Percentiles rank a stretch among this genome's conserved stretches.
These are phyloP conservation scores for Drosophila sturtevanti DNA, from an alignment of 1,140 invertebrate species.

Conservation along the genomic window DNA sequence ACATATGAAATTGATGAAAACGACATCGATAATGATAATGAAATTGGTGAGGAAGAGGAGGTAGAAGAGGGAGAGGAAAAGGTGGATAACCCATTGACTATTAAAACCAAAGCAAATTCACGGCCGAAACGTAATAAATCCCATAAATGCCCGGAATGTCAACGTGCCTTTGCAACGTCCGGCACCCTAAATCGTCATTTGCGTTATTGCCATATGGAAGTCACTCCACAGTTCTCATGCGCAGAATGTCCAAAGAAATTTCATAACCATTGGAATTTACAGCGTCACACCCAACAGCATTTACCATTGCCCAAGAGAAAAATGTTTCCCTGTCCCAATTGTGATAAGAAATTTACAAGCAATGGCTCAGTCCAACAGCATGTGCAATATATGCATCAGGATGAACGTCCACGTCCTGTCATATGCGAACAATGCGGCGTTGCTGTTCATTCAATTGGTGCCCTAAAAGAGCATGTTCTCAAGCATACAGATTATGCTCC, in stretches of 20 bases:
- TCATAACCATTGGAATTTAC: conserved; percentile 36
- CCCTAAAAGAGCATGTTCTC: conserved; percentile 83
- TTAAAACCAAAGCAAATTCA: neutral
- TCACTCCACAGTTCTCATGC: conserved; percentile 20
- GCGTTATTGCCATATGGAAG: conserved; percentile 41
- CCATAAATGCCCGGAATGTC: conserved; percentile 49
- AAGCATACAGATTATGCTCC: conserved; percentile 83
- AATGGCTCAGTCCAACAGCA: conserved; percentile 73
- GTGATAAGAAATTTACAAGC: conserved; percentile 74
- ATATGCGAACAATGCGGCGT: conserved; percentile 83
- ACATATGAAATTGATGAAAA: neutral
- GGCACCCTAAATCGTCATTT: conserved; percentile 52
- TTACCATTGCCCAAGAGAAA: conserved; percentile 54
- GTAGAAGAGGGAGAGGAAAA: neutral
- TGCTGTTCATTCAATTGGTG: conserved; percentile 82
- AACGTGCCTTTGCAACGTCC: conserved; percentile 33
- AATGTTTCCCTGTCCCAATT: conserved; percentile 49
- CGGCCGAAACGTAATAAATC: conserved; percentile 16
- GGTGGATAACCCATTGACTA: neutral
- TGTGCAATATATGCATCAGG: conserved; percentile 82
- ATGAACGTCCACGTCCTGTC: conserved; percentile 82
- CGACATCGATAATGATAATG: neutral
- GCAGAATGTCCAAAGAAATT: conserved; percentile 56
- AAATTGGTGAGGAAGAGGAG: neutral
- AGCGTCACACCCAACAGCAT: conserved; percentile 56